Evolutionary conservation across 2,113 vertebrate species (phyloP), one percentile per base, ranked within the genome.

Genomic region (Xiphophorus maculatus): DNA sequence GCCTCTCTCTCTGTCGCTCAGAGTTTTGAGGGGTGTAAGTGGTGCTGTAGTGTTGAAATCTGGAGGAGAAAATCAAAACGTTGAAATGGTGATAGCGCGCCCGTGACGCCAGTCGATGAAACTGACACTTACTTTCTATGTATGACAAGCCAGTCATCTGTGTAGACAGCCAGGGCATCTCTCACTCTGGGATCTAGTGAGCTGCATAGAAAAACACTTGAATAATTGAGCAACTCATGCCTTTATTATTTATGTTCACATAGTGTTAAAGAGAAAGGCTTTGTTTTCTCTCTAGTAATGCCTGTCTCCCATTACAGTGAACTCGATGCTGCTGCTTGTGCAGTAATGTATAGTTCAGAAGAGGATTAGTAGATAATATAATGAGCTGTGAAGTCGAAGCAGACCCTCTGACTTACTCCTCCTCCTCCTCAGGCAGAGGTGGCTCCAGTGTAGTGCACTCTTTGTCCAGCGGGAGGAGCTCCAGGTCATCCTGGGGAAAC

Each of bases 121-220:
- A 83, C 17, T 33, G n/a, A 73, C 66, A 93, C 96, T 87, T 89
- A 97, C 97, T 95, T 97, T 86, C 96, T 94, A 40, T 94, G 95
- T 72, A 96, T 95, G 42, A 97, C 93, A 76, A 97, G 93, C 97
- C 97, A 98, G 90, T 97, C 94, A 73, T 97, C 96, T 0, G 94
- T 96, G 90, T 98, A 98, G 90, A 96, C 95, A 28, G 94, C 94
- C 76, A 97, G 89, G 0, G 96, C 95, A 17, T 96, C 96, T 81
- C 96, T 93, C 83, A 95, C 96, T 80, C 96, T 94, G 61, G 95
- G 90, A 74, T 97, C 97, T 87, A 97, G 82, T n/a, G 94, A 93
- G 62, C 97, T 98, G 84, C 82, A 78, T 10, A 75, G 75, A 89
- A 80, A 85, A 86, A 84, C 79, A 80, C 76, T 87, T 90, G 17